Base-by-base conservation (phyloP, 2,888 invertebrate genomes). In the Alcis repandata region DNA sequence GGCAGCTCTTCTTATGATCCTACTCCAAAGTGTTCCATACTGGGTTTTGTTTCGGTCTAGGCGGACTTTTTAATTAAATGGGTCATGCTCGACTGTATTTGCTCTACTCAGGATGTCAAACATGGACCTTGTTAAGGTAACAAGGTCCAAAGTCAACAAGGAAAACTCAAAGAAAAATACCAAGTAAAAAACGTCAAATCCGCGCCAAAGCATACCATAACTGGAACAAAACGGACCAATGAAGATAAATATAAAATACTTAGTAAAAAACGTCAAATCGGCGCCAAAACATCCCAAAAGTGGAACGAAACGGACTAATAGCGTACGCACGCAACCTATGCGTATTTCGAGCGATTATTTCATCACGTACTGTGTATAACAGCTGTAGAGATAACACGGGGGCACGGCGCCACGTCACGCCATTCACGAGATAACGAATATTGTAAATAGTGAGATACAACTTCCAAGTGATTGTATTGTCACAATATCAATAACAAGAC, bases 371-470 rank as follows among this genome's bases (percentile, higher is more conserved):
- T 27, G 57, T 17, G 51, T 46, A 63, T 57, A 46, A 46, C 59
- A 56, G 27, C 36, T 41, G 59, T 60, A 1, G 15, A 56, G 56
- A 71, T 73, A 67, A 61, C 20, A 38, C 22, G 67, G 70, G 69
- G 71, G 71, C 70, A 73, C 69, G 71, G 45, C 69, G 20, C 15
- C 32, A 53, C 72, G 71, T 72, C 71, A 71, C 63, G n/a, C 63
- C 67, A 66, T 63, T 69, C 51, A 66, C 1, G n/a, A 40, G 68
- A 69, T 67, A 69, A 60, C 62, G 17, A 7, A 48, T 33, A 52
- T 53, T 59, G 68, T 68, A 64, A 72, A 72, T 58, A 68, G 40
- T 66, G 63, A 1, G 36, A 27, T 27, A 27, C 27, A 27, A 6
- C 6, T 27, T 27, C 27, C 6, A 27, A 6, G 27, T 27, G 2